Conservation (phyloP, 2,888 invertebrate genomes). For the Watsonalla cultraria region DNA sequence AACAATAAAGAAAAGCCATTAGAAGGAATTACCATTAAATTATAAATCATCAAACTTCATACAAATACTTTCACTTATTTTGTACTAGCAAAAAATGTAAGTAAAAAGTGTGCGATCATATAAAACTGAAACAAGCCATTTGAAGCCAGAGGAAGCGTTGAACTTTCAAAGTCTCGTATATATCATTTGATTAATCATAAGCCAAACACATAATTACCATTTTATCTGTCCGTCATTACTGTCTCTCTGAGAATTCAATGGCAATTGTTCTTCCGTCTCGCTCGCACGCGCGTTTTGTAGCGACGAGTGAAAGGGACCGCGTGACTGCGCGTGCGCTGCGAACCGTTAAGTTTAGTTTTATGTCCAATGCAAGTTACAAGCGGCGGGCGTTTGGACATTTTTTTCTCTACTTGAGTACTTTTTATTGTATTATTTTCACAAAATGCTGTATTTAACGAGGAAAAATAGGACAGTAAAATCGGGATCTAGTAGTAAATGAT, state of each 20-base stretch:
- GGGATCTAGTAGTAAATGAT: too few relatives aligned
- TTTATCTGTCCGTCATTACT: constrained; percentile 32
- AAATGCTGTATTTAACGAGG: too few relatives aligned
- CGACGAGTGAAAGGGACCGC: constrained; percentile 27
- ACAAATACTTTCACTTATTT: too few relatives aligned
- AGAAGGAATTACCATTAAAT: too few relatives aligned
- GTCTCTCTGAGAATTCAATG: constrained; percentile 57
- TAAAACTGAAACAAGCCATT: constrained; percentile 9
- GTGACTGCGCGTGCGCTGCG: constrained; percentile 45
- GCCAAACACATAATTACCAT: constrained; percentile 36
- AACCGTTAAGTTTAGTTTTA: constrained; percentile 41
- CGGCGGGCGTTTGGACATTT: neutral
- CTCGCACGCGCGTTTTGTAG: constrained; percentile 17
- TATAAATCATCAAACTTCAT: too few relatives aligned
- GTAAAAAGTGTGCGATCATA: neutral
- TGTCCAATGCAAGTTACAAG: constrained; percentile 24
- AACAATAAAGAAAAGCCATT: neutral
- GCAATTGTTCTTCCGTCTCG: constrained; percentile 49
- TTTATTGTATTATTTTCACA: constrained; percentile 13
- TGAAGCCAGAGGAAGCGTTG: constrained; percentile 3
- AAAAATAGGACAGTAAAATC: too few relatives aligned
- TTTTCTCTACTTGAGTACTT: neutral
- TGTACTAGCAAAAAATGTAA: too few relatives aligned
- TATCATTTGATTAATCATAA: constrained; percentile 43
- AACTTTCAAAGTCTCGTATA: constrained; percentile 22